Evolutionary conservation across 2,888 invertebrate genomes (phyloP).

Genomic region (Scaptodrosophila latifasciaeformis): DNA sequence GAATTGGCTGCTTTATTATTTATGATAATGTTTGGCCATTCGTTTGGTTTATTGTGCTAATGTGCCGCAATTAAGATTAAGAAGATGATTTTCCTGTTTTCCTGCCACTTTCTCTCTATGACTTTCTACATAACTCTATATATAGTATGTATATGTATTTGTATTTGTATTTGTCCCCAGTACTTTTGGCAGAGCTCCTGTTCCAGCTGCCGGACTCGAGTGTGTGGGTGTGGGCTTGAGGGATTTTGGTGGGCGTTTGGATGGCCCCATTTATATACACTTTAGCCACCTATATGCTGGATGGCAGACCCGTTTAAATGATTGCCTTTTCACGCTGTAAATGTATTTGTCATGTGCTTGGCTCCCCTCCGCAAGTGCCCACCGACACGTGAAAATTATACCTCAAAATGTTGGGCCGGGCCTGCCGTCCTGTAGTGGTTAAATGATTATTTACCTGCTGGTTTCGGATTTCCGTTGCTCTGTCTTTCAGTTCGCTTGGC

Average conservation of each 20-base stretch:
- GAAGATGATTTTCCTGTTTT: conserved; percentile 65
- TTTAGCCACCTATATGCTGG: no score
- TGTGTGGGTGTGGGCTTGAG: conserved; percentile 1
- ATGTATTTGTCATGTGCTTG: conserved; percentile 17
- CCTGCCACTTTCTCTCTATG: conserved; percentile 4
- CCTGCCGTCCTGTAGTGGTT: no score
- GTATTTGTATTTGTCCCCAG: conserved; percentile 6
- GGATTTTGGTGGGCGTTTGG: neutral
- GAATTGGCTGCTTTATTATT: conserved; percentile 73
- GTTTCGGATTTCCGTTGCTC: no score
- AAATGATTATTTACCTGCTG: no score
- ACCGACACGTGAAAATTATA: no score
- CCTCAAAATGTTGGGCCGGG: no score
- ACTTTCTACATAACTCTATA: neutral
- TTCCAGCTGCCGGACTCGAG: no score
- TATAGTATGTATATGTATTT: conserved; percentile 14
- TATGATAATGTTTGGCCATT: conserved; percentile 74
- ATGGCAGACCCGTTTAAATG: conserved; percentile 51
- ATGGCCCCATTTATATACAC: no score
- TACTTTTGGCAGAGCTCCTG: no score
- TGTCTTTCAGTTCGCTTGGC: no score
- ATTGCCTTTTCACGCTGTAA: conserved; percentile 57
- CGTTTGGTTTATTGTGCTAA: conserved; percentile 73
- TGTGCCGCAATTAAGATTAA: conserved; percentile 75
- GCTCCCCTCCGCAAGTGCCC: neutral